Evolutionary conservation across 2,797 vertebrate genomes (phyloP).

Genomic region (Macropodus opercularis): DNA sequence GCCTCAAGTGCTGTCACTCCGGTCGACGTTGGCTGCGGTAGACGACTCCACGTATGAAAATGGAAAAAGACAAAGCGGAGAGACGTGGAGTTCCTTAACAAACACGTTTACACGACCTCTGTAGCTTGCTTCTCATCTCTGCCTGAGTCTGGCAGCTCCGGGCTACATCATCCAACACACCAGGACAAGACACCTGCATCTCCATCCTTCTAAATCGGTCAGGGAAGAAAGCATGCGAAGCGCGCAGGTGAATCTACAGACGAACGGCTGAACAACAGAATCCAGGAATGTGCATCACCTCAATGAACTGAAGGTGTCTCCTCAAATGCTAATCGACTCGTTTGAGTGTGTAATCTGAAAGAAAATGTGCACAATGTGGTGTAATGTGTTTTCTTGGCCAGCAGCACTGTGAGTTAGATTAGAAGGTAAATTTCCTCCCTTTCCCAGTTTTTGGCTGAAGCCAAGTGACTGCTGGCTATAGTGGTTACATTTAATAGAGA

Average conservation of each 20-base stretch:
- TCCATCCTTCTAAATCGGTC: too few species aligned
- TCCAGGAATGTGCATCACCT: too few species aligned
- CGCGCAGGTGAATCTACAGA: too few species aligned
- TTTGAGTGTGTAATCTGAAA: neutral
- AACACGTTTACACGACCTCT: neutral
- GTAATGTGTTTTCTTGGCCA: neutral
- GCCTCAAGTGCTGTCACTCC: neutral
- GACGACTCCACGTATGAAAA: neutral
- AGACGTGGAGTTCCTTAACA: neutral
- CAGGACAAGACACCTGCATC: neutral
- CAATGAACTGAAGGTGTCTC: too few species aligned
- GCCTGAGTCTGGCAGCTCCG: neutral
- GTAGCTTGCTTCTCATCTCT: neutral
- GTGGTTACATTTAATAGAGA: neutral
- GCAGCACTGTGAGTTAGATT: neutral
- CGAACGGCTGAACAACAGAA: too few species aligned
- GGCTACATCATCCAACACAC: neutral
- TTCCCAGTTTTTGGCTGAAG: neutral
- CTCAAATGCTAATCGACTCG: too few species aligned
- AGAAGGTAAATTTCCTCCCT: neutral
- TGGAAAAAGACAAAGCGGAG: neutral
- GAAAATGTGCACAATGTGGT: neutral
- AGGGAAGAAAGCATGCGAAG: too few species aligned
- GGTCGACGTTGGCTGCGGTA: neutral
- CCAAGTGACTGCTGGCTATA: neutral